These are phyloP conservation scores for Nesoenas mayeri DNA, from an alignment of 2,113 vertebrate species.

Conservation along the genomic window DNA sequence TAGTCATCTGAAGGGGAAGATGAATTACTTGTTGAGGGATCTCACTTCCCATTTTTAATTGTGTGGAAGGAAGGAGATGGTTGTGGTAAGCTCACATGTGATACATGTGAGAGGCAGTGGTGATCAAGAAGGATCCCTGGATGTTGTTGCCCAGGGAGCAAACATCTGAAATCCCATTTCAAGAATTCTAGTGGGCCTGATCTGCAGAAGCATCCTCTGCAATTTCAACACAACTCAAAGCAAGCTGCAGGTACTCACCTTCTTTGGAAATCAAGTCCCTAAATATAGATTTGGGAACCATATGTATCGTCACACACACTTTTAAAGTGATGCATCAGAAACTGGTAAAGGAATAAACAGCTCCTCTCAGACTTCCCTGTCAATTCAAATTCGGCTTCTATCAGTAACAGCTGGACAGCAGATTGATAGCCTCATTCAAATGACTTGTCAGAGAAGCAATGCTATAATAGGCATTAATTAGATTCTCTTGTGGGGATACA, in stretches of 20 bases:
- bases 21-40: constrained; percentile 33
- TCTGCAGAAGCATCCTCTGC: neutral
- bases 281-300: neutral
- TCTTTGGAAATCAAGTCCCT: neutral
- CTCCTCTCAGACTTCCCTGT: neutral
- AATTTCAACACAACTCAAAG: neutral
- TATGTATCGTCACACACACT: neutral
- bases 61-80: neutral
- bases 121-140: neutral
- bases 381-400: constrained; percentile 29
- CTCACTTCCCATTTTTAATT: constrained; percentile 11
- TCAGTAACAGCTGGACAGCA: constrained; percentile 44
- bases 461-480: constrained; percentile 29
- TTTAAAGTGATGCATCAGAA: constrained; percentile 13
- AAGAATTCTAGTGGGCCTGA: neutral
- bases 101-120: neutral
- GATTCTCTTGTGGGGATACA: constrained; percentile 22
- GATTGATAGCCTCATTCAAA: constrained; percentile 30
- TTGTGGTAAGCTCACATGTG: neutral
- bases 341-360: neutral
- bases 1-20: constrained; percentile 28
- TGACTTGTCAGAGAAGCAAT: constrained; percentile 27
- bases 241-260: neutral
- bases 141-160: neutral
- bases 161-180: neutral